phyloP scores from a whole-genome alignment of 2,888 invertebrate genomes.

The Microctonus brassicae region DNA sequence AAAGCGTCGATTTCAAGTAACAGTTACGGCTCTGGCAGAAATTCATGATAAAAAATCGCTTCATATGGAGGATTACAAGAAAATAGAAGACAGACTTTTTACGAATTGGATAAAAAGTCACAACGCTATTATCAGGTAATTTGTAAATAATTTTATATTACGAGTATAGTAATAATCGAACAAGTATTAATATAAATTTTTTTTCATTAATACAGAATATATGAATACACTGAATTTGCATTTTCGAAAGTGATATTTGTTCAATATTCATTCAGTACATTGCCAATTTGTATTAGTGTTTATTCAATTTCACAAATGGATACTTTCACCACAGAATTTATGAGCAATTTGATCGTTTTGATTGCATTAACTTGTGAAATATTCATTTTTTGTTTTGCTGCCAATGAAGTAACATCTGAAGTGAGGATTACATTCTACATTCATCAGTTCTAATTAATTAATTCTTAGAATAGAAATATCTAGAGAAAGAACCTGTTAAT shows the following conservation, averaged over 20 bases:
- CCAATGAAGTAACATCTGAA: neutral
- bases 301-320: neutral
- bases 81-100: conserved; percentile 26
- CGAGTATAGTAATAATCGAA: neutral
- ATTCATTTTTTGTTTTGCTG: neutral
- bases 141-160: neutral
- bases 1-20: conserved; percentile 44
- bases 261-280: neutral
- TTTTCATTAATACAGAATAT: neutral
- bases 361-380: neutral
- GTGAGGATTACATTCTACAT: neutral
- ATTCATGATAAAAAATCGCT: neutral
- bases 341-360: neutral
- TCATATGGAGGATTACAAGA: neutral
- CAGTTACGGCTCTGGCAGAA: conserved; percentile 26
- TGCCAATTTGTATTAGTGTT: neutral
- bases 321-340: neutral
- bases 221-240: neutral
- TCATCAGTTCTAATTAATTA: neutral
- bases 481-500: neutral
- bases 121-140: conserved; percentile 35
- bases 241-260: neutral
- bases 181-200: neutral
- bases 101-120: conserved; percentile 39
- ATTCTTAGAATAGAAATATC: neutral